Evolutionary conservation across 37 sponge, comb jelly and placozoan genomes (phyloP).

Genomic region (Beroe ovata): DNA sequence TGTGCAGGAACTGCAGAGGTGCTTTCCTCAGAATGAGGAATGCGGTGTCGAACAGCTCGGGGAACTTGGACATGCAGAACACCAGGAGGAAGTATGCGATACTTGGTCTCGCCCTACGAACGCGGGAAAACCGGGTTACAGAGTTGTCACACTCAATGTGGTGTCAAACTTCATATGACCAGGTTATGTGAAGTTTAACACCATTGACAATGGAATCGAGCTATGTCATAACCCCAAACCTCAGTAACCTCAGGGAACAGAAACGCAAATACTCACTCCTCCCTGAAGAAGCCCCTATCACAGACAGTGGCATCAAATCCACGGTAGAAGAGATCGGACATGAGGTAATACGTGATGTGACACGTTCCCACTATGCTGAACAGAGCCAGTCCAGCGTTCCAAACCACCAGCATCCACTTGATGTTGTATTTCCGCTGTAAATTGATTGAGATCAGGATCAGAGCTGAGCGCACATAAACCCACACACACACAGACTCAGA

Average conservation of each 20-base stretch:
- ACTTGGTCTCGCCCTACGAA: neutral
- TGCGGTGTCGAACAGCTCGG: constrained; percentile 65
- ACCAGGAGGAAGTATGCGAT: constrained; percentile 9
- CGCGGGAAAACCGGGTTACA: too few relatives aligned
- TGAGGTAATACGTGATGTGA: neutral
- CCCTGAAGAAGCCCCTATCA: neutral
- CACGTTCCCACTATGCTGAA: constrained; percentile 8
- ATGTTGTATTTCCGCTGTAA: constrained; percentile 14
- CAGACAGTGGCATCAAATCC: constrained; percentile 51
- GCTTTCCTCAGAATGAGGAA: constrained; percentile 54
- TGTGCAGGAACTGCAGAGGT: constrained; percentile 60
- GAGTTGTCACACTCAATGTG: too few relatives aligned
- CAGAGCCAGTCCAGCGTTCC: constrained; percentile 6
- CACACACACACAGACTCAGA: too few relatives aligned
- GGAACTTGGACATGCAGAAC: constrained; percentile 54
- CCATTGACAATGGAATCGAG: too few relatives aligned
- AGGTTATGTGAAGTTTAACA: too few relatives aligned
- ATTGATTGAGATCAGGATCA: too few relatives aligned
- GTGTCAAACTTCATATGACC: too few relatives aligned
- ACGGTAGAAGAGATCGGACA: neutral
- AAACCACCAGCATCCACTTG: constrained; percentile 19
- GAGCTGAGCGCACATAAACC: too few relatives aligned
- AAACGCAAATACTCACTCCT: neutral
- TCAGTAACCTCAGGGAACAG: too few relatives aligned
- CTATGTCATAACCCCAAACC: too few relatives aligned